Base-by-base conservation (phyloP, 2,797 vertebrate genomes). In the Heterohyrax brucei region DNA sequence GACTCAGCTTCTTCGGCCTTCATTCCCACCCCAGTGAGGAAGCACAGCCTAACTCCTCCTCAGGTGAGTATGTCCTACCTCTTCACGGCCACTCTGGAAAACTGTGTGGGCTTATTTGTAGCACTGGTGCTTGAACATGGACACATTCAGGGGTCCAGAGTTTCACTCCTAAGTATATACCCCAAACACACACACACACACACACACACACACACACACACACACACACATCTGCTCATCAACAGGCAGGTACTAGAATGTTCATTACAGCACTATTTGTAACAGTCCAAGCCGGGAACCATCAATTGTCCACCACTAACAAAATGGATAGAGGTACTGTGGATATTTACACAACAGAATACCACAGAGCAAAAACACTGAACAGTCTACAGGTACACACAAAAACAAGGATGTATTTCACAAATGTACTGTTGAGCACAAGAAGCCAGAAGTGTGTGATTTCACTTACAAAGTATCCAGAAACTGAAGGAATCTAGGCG, bases 1-100 rank as follows among this genome's bases (percentile, higher is more conserved):
- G 90, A 94, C 53, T 93, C 73, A 46, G 30, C 90, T 72, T 87
- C 92, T 48, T 75, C 82, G 76, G 88, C 76, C 61, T 48, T 78
- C 62, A 44, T 68, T 84, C 72, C 62, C 72, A 28, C 30, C 70
- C 50, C 62, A 91, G 6, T 26, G 80, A 92, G 12, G 39, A 21
- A 72, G 73, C 64, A 75, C 22, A 66, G n/a, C 18, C 3, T 10
- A 28, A 44, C 10, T 59, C 7, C 3, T 30, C 18, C 46, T 89
- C 62, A 9, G 78, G 18, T 16, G 30, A 59, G n/a, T 59, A 46
- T 46, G 24, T 10, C 39, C 33, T 16, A 61, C n/a, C 13, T 76
- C 81, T 87, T 89, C 19, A 26, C 53, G 62, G 12, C 33, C 48
- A 3, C 70, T 82, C 26, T 77, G 78, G 61, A 85, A 89, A 78